phyloP scores from a whole-genome alignment of 2,888 invertebrate species.

The Empis livida region DNA sequence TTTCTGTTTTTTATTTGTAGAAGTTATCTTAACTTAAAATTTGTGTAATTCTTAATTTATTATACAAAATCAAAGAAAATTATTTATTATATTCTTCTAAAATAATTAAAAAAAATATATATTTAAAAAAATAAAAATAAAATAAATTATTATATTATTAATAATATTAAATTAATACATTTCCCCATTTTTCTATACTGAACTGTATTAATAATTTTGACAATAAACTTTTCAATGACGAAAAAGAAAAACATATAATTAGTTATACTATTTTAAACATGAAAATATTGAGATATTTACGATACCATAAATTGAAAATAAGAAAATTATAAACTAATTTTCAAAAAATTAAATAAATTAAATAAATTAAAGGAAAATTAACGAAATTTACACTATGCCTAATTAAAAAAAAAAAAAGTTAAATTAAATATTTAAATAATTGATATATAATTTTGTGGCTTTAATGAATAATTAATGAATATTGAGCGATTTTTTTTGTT shows the following conservation, averaged over 20 bases:
- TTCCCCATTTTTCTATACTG: slow-evolving; percentile 10
- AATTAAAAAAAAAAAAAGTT: too few relatives aligned
- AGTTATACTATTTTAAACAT: slow-evolving; percentile 5
- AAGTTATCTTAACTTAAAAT: too few relatives aligned
- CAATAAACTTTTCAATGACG: slow-evolving; percentile 13
- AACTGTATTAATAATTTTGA: slow-evolving; percentile 19
- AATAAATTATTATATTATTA: slow-evolving; percentile 1
- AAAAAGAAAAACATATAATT: slow-evolving; percentile 8
- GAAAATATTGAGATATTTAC: not conserved
- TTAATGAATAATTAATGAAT: too few relatives aligned
- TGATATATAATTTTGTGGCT: too few relatives aligned
- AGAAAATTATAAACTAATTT: slow-evolving; percentile 1
- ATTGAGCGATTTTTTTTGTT: too few relatives aligned
- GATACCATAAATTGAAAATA: slow-evolving; percentile 2
- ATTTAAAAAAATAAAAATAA: not conserved
- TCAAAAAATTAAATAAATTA: not conserved
- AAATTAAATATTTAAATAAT: too few relatives aligned
- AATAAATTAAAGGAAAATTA: not conserved
- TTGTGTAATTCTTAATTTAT: too few relatives aligned
- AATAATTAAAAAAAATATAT: too few relatives aligned
- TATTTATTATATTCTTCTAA: too few relatives aligned
- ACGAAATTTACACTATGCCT: too few relatives aligned
- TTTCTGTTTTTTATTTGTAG: too few relatives aligned
- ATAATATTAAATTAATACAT: slow-evolving; percentile 6
- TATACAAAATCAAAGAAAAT: too few relatives aligned